phyloP scores from a whole-genome alignment of 2,113 vertebrate species.

The Emydura subglobosa region DNA sequence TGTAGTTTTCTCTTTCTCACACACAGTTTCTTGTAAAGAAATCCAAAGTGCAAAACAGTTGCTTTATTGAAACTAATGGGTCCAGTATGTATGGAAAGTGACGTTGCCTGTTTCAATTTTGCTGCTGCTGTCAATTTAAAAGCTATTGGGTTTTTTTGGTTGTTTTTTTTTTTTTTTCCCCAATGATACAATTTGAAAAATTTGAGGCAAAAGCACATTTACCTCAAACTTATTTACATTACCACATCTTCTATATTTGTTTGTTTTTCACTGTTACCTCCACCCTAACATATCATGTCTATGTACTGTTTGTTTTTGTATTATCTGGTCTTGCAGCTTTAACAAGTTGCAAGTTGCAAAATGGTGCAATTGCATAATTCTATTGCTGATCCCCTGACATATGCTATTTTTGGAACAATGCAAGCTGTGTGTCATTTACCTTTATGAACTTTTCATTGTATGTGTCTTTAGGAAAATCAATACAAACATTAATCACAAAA shows the following conservation, averaged over 20 bases:
- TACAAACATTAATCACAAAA: neutral
- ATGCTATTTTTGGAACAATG: neutral
- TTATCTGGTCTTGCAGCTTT: neutral
- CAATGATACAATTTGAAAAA: neutral
- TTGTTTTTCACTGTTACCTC: neutral
- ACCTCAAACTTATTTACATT: neutral
- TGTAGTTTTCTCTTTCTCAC: neutral
- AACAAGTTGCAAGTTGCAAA: neutral
- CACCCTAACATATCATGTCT: neutral
- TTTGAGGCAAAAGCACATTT: accelerated
- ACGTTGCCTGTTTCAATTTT: neutral
- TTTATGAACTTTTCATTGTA: neutral
- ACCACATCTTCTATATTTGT: neutral
- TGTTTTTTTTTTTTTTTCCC: too few species aligned
- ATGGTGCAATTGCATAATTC: neutral
- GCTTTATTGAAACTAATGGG: neutral
- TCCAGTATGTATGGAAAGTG: neutral
- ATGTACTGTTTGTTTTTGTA: neutral
- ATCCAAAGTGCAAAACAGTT: neutral
- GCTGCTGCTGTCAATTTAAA: neutral
- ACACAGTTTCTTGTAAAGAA: neutral
- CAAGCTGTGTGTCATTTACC: neutral
- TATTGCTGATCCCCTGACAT: neutral
- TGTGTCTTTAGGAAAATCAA: neutral
- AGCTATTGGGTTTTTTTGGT: neutral